Percentiles rank a stretch among this genome's conserved stretches.
phyloP scores from a whole-genome alignment of 2,888 invertebrate genomes.

The Pycnomerus fuliginosus region DNA sequence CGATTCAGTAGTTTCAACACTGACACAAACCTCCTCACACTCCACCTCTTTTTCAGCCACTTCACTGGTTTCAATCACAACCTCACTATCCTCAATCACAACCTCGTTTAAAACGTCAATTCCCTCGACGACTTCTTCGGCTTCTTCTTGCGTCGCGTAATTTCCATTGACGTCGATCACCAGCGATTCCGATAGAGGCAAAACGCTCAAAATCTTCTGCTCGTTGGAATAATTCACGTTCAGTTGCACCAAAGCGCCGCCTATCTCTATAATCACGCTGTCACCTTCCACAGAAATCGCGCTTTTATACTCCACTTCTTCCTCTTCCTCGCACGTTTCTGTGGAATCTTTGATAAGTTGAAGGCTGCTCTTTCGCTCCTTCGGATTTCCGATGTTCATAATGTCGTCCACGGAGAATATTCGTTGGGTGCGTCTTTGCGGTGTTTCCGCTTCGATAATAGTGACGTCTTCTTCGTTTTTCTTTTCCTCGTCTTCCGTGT shows the following conservation, averaged over 20 bases:
- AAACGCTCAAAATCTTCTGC: constrained; percentile 40
- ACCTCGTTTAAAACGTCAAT: background rate
- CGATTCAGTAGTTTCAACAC: background rate
- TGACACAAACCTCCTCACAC: no score
- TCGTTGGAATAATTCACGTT: constrained; percentile 38
- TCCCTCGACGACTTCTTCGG: constrained; percentile 1
- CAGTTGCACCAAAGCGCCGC: constrained; percentile 41
- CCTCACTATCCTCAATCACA: no score
- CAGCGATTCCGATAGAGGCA: constrained; percentile 36
- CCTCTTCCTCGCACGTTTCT: constrained; percentile 9
- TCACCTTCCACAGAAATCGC: constrained; percentile 38
- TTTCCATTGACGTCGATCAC: constrained; percentile 40
- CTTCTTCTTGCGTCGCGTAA: constrained; percentile 18
- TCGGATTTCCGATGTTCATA: constrained; percentile 34
- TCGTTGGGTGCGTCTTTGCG: constrained; percentile 26
- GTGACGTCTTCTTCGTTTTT: constrained; percentile 4
- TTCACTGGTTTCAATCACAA: constrained; percentile 3
- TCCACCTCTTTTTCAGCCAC: background rate
- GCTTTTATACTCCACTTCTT: constrained; percentile 10
- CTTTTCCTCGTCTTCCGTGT: background rate
- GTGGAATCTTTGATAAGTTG: constrained; percentile 17
- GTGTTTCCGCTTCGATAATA: no score
- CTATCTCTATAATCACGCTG: constrained; percentile 33
- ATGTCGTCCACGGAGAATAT: constrained; percentile 46
- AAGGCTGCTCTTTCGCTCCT: constrained; percentile 22